These are phyloP conservation scores for Agriopis aurantiaria DNA, from an alignment of 2,888 invertebrate genomes.

Conservation along the genomic window DNA sequence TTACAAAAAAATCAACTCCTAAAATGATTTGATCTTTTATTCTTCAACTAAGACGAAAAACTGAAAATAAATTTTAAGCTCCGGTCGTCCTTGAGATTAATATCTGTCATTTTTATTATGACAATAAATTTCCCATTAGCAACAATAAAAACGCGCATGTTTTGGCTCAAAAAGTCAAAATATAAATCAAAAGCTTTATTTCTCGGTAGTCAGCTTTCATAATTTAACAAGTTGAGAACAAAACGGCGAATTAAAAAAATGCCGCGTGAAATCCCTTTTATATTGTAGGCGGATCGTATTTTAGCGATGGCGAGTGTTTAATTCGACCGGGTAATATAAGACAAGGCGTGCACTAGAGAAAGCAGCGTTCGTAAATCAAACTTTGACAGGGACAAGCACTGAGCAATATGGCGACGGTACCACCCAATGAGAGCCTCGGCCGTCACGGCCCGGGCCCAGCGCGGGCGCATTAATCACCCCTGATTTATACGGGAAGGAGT, in stretches of 20 bases:
- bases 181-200: slow-evolving; percentile 75
- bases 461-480: slow-evolving; percentile 81
- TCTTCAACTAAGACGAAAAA: slow-evolving; percentile 20
- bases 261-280: slow-evolving; percentile 60
- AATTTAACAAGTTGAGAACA: slow-evolving; percentile 78
- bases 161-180: slow-evolving; percentile 79
- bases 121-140: slow-evolving; percentile 71
- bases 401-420: slow-evolving; percentile 85
- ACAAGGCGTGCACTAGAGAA: slow-evolving; percentile 82
- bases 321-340: slow-evolving; percentile 75
- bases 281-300: slow-evolving; percentile 53
- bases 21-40: slow-evolving; percentile 2
- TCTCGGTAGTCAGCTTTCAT: slow-evolving; percentile 60
- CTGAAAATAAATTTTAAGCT: slow-evolving; percentile 41
- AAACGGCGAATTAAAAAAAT: slow-evolving; percentile 64
- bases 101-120: slow-evolving; percentile 73
- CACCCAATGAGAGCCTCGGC: slow-evolving; percentile 84
- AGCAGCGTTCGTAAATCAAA: slow-evolving; percentile 82
- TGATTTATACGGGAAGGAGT: slow-evolving; percentile 85
- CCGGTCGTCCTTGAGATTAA: slow-evolving; percentile 51
- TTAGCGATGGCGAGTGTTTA: slow-evolving; percentile 63
- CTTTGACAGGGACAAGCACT: slow-evolving; percentile 85
- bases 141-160: slow-evolving; percentile 71
- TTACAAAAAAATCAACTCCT: neutral
- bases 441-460: slow-evolving; percentile 80